Percentiles rank a stretch among this genome's conserved stretches.
Conservation (phyloP, 1,140 invertebrate species). For the Ceratina australensis region DNA sequence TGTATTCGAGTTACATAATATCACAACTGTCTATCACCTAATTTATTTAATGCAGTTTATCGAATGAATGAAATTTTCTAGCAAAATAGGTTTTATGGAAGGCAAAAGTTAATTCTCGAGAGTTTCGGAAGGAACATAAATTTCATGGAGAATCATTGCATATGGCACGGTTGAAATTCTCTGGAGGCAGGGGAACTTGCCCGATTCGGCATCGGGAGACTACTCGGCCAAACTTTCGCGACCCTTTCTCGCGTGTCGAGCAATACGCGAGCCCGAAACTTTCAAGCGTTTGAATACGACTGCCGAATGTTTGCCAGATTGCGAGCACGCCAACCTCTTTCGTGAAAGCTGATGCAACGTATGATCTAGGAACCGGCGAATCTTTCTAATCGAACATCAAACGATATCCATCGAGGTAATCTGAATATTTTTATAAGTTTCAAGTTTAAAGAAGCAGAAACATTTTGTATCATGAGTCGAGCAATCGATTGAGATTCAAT, state of each 20-base stretch:
- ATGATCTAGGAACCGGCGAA: background rate
- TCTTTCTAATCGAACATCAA: slow-evolving; percentile 34
- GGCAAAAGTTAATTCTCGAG: slow-evolving; percentile 5
- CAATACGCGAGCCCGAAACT: slow-evolving; percentile 13
- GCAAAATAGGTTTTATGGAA: background rate
- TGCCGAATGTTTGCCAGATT: slow-evolving; percentile 28
- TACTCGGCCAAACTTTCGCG: slow-evolving; percentile 19
- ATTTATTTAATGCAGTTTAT: background rate
- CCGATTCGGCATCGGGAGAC: background rate
- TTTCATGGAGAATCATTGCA: slow-evolving; percentile 1
- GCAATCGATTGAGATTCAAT: too few relatives aligned
- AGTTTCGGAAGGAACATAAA: background rate
- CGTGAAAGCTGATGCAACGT: too few relatives aligned
- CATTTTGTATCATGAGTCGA: background rate
- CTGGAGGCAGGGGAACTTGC: background rate
- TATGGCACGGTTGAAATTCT: slow-evolving; percentile 19
- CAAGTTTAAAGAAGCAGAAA: background rate
- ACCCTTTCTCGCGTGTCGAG: slow-evolving; percentile 19
- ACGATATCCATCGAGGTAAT: background rate
- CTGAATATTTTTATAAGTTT: background rate
- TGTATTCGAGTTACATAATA: too few relatives aligned
- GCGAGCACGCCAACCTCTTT: slow-evolving; percentile 2
- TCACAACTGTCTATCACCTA: too few relatives aligned
- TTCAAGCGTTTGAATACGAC: slow-evolving; percentile 12
- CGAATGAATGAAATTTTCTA: background rate